Conservation (phyloP, 2,888 invertebrate genomes). For the Anticlea derivata region DNA sequence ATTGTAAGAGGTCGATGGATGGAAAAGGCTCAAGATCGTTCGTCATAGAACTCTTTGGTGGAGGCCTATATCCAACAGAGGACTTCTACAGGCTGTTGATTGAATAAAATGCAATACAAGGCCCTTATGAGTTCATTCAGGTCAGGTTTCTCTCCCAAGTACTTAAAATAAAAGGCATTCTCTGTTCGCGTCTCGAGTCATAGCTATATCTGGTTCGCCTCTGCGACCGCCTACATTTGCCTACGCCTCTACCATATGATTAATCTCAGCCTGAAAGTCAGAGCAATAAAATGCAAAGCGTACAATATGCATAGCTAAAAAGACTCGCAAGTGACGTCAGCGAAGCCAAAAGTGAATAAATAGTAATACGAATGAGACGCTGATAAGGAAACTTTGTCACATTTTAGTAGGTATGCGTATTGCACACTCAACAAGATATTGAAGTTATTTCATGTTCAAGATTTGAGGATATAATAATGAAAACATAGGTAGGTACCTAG, state of each 20-base stretch:
- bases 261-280: slow-evolving; percentile 30
- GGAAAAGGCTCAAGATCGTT: too few relatives aligned
- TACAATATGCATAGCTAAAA: slow-evolving; percentile 28
- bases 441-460: too few relatives aligned
- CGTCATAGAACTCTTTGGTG: too few relatives aligned
- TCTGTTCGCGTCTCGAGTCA: slow-evolving; percentile 53
- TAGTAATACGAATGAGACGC: background rate
- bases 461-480: too few relatives aligned
- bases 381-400: background rate
- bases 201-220: slow-evolving; percentile 55
- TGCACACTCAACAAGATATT: too few relatives aligned
- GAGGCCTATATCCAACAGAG: too few relatives aligned
- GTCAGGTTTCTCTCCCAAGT: slow-evolving; percentile 29
- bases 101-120: slow-evolving; percentile 21
- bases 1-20: too few relatives aligned
- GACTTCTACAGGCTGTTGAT: too few relatives aligned
- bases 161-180: slow-evolving; percentile 36
- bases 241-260: slow-evolving; percentile 40
- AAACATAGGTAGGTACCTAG: too few relatives aligned
- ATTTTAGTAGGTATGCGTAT: too few relatives aligned
- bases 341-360: slow-evolving; percentile 9
- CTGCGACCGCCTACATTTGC: slow-evolving; percentile 42
- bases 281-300: slow-evolving; percentile 30
- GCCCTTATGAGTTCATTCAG: slow-evolving; percentile 2
- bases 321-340: slow-evolving; percentile 15